phyloP scores from a whole-genome alignment of 2,797 vertebrate genomes.

The Sebastolobus alascanus region DNA sequence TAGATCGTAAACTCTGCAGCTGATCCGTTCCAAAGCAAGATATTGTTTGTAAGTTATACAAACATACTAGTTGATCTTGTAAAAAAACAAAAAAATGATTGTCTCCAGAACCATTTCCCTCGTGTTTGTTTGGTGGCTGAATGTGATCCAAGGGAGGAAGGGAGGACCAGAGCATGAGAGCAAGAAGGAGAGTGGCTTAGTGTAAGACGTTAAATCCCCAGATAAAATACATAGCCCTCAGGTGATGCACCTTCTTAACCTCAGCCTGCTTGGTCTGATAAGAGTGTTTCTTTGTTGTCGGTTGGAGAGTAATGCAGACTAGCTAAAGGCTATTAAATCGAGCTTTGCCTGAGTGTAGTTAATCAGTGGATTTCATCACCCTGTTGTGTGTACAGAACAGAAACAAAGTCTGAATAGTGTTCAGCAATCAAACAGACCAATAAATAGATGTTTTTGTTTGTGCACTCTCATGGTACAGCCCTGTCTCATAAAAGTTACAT shows the following conservation, averaged over 20 bases:
- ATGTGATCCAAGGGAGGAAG: constrained; percentile 50
- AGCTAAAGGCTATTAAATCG: constrained; percentile 75
- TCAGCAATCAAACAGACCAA: constrained; percentile 44
- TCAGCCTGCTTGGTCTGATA: constrained; percentile 79
- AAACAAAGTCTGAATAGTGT: constrained; percentile 42
- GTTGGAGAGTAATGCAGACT: constrained; percentile 70
- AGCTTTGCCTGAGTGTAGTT: constrained; percentile 63
- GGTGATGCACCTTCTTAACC: constrained; percentile 80
- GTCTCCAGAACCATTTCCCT: constrained; percentile 54
- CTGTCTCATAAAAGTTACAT: background rate
- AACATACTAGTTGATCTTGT: constrained; percentile 50
- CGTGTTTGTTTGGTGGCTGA: constrained; percentile 59
- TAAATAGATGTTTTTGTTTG: constrained; percentile 27
- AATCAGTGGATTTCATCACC: constrained; percentile 75
- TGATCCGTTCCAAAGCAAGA: constrained; percentile 52
- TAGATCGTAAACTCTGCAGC: constrained; percentile 63
- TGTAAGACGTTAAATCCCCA: constrained; percentile 77
- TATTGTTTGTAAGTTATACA: constrained; percentile 62
- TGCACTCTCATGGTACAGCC: constrained; percentile 7
- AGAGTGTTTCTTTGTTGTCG: constrained; percentile 78
- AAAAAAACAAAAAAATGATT: constrained; percentile 40
- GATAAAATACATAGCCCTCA: constrained; percentile 79
- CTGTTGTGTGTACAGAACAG: constrained; percentile 48
- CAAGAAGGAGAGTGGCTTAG: constrained; percentile 73
- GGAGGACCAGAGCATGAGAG: constrained; percentile 52